A percentile compares a stretch with the other conserved stretches of the same genome.
phyloP scores from a whole-genome alignment of 2,113 vertebrate genomes.

The Elephas maximus region DNA sequence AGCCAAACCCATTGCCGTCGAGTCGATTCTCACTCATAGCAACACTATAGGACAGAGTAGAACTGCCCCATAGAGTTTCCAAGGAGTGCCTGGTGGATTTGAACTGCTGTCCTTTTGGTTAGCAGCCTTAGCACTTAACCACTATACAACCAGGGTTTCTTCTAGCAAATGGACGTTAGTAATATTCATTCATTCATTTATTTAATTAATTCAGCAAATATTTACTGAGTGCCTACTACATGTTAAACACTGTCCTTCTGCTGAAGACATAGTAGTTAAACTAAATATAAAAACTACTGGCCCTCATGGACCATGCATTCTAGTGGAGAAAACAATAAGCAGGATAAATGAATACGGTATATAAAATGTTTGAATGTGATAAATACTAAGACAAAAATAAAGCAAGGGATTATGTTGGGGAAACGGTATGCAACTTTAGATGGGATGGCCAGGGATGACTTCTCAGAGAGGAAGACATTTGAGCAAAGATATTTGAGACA shows the following conservation, averaged over 20 bases:
- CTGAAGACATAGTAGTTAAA: background rate
- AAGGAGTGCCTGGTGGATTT: too few species aligned
- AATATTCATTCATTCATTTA: background rate
- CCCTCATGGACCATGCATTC: background rate
- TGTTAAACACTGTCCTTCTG: background rate
- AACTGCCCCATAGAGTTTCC: too few species aligned
- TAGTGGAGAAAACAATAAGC: background rate
- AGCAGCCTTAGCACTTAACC: too few species aligned
- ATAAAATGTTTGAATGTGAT: background rate
- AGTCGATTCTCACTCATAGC: too few species aligned
- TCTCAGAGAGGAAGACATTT: background rate
- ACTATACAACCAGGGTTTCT: background rate
- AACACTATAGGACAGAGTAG: too few species aligned
- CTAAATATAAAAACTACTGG: background rate
- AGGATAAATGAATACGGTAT: background rate
- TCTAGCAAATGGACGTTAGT: background rate
- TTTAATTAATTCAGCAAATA: slow-evolving; percentile 22
- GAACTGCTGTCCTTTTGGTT: too few species aligned
- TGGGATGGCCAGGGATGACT: background rate
- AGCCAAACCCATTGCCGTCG: too few species aligned
- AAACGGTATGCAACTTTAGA: background rate
- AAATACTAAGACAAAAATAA: background rate
- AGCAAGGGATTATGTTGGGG: background rate
- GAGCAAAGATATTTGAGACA: background rate
- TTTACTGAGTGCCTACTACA: background rate